A percentile compares a stretch with the other conserved stretches of the same genome.
These are phyloP conservation scores for Lasioglossum oenotherae DNA, from an alignment of 2,888 invertebrate species.

Conservation along the genomic window DNA sequence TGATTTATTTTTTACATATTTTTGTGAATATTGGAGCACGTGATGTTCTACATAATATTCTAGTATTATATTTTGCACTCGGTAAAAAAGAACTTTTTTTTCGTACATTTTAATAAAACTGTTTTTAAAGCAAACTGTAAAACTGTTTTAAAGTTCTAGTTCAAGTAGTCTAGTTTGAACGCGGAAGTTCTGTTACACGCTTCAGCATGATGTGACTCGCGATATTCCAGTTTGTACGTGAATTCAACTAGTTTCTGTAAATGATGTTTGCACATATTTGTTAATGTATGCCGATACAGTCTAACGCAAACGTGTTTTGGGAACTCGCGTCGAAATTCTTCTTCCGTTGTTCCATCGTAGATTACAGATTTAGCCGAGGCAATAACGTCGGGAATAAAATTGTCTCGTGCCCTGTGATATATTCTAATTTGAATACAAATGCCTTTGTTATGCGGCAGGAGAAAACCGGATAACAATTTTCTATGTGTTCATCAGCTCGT, in stretches of 20 bases:
- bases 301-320: neutral
- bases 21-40: neutral
- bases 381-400: slow-evolving; percentile 20
- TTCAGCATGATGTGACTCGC: neutral
- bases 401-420: slow-evolving; percentile 20
- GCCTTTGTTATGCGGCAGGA: slow-evolving; percentile 24
- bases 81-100: neutral
- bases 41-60: neutral
- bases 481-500: neutral
- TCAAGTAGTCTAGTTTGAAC: neutral
- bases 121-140: neutral
- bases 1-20: too few relatives aligned
- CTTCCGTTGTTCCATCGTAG: slow-evolving; percentile 22
- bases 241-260: neutral
- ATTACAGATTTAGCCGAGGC: neutral
- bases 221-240: neutral
- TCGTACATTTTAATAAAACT: neutral
- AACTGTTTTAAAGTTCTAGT: too few relatives aligned
- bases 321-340: slow-evolving; percentile 4
- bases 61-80: neutral
- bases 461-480: slow-evolving; percentile 39
- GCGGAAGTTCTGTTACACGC: neutral
- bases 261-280: slow-evolving; percentile 14
- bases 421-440: slow-evolving; percentile 50
- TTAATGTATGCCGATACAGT: neutral